Evolutionary conservation across 2,888 invertebrate species (phyloP).

Genomic region (Netelia melanura): DNA sequence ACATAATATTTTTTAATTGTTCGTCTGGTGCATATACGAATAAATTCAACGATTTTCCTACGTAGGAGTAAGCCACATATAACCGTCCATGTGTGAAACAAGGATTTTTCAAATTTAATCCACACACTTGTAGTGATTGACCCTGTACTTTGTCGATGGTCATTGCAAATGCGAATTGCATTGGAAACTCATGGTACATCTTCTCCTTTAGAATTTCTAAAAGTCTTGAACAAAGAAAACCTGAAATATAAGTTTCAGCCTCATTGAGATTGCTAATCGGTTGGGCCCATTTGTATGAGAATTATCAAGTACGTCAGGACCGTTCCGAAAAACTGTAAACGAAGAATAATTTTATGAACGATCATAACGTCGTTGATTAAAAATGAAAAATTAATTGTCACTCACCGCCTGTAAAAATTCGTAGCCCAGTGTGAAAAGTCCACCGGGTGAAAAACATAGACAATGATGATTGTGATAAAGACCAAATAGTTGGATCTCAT

Average conservation of each 20-base stretch:
- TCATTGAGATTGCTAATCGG: background rate
- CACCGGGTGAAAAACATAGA: conserved; percentile 60
- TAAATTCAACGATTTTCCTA: no score
- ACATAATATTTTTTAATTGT: no score
- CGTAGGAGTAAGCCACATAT: no score
- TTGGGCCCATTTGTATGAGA: conserved; percentile 52
- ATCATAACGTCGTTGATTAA: background rate
- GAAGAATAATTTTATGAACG: background rate
- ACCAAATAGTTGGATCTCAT: conserved; percentile 61
- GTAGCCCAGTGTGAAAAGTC: conserved; percentile 62
- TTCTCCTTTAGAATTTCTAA: no score
- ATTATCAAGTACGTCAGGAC: conserved; percentile 57
- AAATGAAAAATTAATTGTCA: background rate
- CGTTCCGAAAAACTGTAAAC: conserved; percentile 42
- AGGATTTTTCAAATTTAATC: no score
- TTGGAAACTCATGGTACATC: no score
- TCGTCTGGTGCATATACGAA: no score
- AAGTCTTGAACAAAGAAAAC: background rate
- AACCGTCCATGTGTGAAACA: no score
- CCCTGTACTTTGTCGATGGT: no score
- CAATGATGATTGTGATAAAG: conserved; percentile 64
- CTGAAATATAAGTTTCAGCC: background rate
- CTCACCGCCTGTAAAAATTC: conserved; percentile 57
- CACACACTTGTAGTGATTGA: no score
- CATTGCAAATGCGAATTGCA: no score